Base-by-base conservation (phyloP, 2,113 vertebrate species). In the Microcebus tavaratra region DNA sequence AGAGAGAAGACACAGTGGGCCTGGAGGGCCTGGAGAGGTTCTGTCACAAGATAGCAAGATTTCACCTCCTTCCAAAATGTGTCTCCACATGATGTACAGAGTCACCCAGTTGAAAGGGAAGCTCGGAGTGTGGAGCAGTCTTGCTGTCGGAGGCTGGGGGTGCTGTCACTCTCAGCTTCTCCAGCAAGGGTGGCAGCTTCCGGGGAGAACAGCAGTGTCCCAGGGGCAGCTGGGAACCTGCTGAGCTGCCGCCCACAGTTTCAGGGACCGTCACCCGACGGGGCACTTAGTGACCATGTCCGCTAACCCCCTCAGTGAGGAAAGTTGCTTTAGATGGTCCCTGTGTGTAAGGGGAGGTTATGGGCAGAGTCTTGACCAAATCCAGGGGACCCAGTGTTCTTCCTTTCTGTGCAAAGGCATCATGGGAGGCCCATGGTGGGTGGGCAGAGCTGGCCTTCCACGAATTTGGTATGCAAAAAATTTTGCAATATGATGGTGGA, bases 231-330 rank as follows among this genome's bases (percentile, higher is more conserved):
- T 50, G 85, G 55, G 67, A 61, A 78, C 36, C n/a, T 12, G 8
- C 2, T 18, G 76, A 63, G 2, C 57, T 5, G 11, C 29, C 0
- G 0, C 13, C 48, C 48, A 6, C 2, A 12, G 13, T 31, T 45
- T 75, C 39, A 31, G 6, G 18, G 36, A 31, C 15, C 27, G 25
- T 36, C 55, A 61, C 6, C 29, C 3, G 0, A 65, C 5, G 21
- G 14, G 6, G 1, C 39, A 13, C 18, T 36, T 72, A 65, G 45
- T 1, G 0, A 48, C 34, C 20, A 2, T 57, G 11, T 87, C 42
- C 21, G 82, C 50, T 36, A 15, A 20, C 17, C 34, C 29, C 25
- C n/a, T 68, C 73, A 31, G 12, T 1, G 29, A 86, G 31, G 65
- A 39, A 57, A 42, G 67, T 25, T 68, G 25, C 36, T 25, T 73